phyloP scores from a whole-genome alignment of 2,888 invertebrate genomes.

The Drosophila subsilvestris region DNA sequence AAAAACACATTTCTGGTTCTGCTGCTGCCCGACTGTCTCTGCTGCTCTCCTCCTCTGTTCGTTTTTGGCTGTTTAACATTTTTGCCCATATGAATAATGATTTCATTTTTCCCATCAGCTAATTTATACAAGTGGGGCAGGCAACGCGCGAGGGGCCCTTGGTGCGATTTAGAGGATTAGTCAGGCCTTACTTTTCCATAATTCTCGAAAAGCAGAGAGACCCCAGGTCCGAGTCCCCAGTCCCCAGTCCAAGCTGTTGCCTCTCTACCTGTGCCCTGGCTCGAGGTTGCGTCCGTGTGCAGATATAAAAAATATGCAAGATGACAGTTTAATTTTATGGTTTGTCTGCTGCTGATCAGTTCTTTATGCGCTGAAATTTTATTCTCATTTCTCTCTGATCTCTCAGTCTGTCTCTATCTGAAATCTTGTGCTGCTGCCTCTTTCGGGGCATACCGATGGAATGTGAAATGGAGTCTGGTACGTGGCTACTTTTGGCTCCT shows the following conservation, averaged over 20 bases:
- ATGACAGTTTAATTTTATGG: conserved; percentile 85
- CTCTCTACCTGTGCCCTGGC: conserved; percentile 54
- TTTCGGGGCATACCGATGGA: conserved; percentile 44
- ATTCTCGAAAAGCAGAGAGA: conserved; percentile 65
- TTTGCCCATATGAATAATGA: conserved; percentile 77
- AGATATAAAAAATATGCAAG: conserved; percentile 82
- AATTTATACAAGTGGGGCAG: conserved; percentile 80
- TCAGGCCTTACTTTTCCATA: conserved; percentile 81
- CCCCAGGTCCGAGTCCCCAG: conserved; percentile 14
- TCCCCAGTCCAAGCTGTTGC: conserved; percentile 26
- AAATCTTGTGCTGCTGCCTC: conserved; percentile 25
- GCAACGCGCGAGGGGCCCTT: conserved; percentile 61
- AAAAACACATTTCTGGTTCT: conserved; percentile 10
- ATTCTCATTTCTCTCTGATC: conserved; percentile 38
- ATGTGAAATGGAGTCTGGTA: conserved; percentile 55
- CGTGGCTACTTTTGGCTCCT: conserved; percentile 61
- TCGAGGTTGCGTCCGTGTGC: conserved; percentile 50
- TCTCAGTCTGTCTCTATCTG: conserved; percentile 32
- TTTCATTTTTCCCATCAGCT: conserved; percentile 82
- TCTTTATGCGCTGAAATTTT: conserved; percentile 80
- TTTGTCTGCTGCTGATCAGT: conserved; percentile 84
- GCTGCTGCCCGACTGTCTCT: conserved; percentile 34
- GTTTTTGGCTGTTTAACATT: conserved; percentile 66
- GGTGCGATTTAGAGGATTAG: conserved; percentile 81
- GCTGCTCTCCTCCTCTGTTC: conserved; percentile 19